Evolutionary conservation across 2,797 vertebrate species (phyloP).

Genomic region (Staurois parvus): DNA sequence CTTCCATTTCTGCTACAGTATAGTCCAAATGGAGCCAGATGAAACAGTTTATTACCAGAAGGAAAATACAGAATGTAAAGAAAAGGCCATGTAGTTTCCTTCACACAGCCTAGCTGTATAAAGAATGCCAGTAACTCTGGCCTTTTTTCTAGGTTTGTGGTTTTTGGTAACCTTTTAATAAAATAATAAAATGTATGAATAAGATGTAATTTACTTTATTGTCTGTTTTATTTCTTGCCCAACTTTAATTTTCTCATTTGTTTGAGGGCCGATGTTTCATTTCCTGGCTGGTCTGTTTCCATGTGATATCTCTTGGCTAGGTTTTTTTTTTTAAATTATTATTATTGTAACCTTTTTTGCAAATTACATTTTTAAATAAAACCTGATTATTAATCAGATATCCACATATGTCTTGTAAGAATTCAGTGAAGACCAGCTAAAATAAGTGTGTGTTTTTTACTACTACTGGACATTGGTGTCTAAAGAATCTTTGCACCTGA

Average conservation of each 20-base stretch:
- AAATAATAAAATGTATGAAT: not conserved
- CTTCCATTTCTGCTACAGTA: too few species aligned
- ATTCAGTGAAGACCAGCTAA: too few species aligned
- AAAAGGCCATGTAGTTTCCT: not conserved
- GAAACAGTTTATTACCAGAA: not conserved
- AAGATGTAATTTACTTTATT: not conserved
- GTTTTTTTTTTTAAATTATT: too few species aligned
- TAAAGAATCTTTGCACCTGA: not conserved
- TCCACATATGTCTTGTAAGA: not conserved
- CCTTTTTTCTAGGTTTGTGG: not conserved
- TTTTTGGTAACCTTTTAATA: not conserved
- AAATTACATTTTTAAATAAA: not conserved
- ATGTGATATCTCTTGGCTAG: too few species aligned
- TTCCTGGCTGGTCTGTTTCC: not conserved
- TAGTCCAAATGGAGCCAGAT: not conserved
- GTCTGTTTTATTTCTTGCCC: not conserved
- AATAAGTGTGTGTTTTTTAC: too few species aligned
- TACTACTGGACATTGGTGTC: not conserved
- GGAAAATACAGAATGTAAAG: not conserved
- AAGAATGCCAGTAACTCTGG: not conserved
- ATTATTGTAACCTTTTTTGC: too few species aligned
- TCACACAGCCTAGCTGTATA: not conserved
- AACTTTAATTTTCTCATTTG: not conserved
- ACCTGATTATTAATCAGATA: not conserved
- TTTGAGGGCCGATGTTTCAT: not conserved